Evolutionary conservation across 1,140 invertebrate genomes (phyloP).

Genomic region (Zaprionus capensis): DNA sequence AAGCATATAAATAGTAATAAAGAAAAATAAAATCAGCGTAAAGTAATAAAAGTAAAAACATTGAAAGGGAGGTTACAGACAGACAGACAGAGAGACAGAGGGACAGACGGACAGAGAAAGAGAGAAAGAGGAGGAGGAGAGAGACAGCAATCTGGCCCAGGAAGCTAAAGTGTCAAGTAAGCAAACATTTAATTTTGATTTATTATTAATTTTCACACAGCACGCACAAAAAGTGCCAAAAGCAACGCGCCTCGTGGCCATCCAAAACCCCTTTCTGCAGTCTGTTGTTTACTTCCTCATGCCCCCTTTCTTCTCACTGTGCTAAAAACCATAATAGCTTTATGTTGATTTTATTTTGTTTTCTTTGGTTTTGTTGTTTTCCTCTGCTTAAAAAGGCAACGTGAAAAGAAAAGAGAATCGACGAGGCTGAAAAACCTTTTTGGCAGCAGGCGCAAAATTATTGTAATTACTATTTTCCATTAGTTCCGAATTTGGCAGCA

Average conservation of each 20-base stretch:
- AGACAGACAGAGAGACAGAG: background rate
- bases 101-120: background rate
- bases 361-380: constrained; percentile 13
- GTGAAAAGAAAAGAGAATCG: constrained; percentile 22
- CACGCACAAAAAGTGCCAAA: constrained; percentile 38
- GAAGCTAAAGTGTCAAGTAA: constrained; percentile 77
- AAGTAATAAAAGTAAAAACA: constrained; percentile 69
- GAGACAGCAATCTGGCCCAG: background rate
- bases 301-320: background rate
- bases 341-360: constrained; percentile 46
- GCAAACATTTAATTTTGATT: constrained; percentile 82
- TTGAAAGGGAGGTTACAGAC: constrained; percentile 20
- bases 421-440: constrained; percentile 23
- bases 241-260: background rate
- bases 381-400: background rate
- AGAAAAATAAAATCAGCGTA: constrained; percentile 64
- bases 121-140: background rate
- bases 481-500: constrained; percentile 56
- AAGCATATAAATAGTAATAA: constrained; percentile 63
- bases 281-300: background rate
- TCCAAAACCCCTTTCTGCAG: background rate
- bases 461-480: constrained; percentile 82
- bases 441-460: constrained; percentile 51
- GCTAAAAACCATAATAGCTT: constrained; percentile 50
- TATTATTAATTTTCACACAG: constrained; percentile 77